Conservation (phyloP, 2,888 invertebrate species). For the Drosophila meridionalis region DNA sequence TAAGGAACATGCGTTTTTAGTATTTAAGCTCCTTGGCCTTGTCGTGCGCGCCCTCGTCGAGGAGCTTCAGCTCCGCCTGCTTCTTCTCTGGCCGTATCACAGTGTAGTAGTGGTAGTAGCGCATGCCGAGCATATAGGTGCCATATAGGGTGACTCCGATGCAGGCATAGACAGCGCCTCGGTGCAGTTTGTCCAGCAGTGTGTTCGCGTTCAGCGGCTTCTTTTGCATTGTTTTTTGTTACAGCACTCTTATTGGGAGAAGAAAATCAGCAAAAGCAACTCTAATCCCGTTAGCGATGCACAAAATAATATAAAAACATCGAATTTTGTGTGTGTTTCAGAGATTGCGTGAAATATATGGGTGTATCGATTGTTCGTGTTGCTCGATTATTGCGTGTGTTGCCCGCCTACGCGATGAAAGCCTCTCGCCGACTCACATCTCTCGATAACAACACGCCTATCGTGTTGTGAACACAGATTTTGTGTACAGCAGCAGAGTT, state of each 20-base stretch:
- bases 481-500: conserved; percentile 23
- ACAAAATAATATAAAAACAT: conserved; percentile 13
- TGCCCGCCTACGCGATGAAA: conserved; percentile 7
- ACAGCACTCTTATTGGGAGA: conserved; percentile 20
- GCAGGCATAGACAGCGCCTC: conserved; percentile 86
- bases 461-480: conserved; percentile 13
- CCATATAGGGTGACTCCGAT: conserved; percentile 87
- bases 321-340: background rate
- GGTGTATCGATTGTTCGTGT: conserved; percentile 17
- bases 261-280: background rate
- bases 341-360: background rate
- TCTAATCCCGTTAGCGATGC: conserved; percentile 27
- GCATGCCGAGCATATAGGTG: conserved; percentile 85
- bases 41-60: conserved; percentile 86
- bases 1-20: conserved; percentile 39
- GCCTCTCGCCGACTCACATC: conserved; percentile 8
- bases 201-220: conserved; percentile 78
- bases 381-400: conserved; percentile 4
- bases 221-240: conserved; percentile 77
- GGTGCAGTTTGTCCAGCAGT: conserved; percentile 86
- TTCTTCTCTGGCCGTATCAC: conserved; percentile 85
- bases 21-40: conserved; percentile 83
- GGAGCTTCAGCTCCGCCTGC: conserved; percentile 84
- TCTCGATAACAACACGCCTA: conserved; percentile 23
- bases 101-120: conserved; percentile 86